phyloP scores from a whole-genome alignment of 2,797 vertebrate species.

The Myripristis jacobus region DNA sequence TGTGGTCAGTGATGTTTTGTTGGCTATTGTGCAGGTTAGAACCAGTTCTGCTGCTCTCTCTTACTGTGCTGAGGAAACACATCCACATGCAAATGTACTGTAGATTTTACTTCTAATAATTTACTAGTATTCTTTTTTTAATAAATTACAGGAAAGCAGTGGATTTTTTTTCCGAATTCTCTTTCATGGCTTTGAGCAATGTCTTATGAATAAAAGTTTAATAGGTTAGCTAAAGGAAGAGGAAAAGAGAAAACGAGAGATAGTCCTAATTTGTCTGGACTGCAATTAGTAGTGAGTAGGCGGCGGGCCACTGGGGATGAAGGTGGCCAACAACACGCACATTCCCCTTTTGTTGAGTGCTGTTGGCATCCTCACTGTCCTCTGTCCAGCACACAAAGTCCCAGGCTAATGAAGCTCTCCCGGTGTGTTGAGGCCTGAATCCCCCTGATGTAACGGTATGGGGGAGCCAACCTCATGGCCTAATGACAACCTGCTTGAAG shows the following conservation, averaged over 20 bases:
- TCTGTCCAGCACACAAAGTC: conserved; percentile 67
- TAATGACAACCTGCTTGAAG: conserved; percentile 84
- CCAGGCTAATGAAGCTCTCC: conserved; percentile 81
- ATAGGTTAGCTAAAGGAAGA: conserved; percentile 79
- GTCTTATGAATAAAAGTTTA: conserved; percentile 85
- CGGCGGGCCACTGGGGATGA: conserved; percentile 50
- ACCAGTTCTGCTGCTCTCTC: conserved; percentile 66
- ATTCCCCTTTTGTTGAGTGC: conserved; percentile 56
- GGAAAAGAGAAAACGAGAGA: conserved; percentile 52
- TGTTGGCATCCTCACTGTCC: conserved; percentile 64
- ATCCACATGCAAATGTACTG: conserved; percentile 75
- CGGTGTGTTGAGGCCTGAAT: conserved; percentile 68
- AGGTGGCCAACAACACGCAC: conserved; percentile 64
- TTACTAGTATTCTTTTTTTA: conserved; percentile 66
- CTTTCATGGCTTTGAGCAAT: conserved; percentile 84
- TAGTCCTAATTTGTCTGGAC: conserved; percentile 77
- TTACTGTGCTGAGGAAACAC: conserved; percentile 70
- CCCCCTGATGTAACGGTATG: conserved; percentile 66
- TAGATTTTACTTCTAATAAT: conserved; percentile 80
- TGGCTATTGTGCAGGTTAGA: conserved; percentile 44
- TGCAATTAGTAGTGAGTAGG: conserved; percentile 77
- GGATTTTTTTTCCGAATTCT: conserved; percentile 80
- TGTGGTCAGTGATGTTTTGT: background rate
- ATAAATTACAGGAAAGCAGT: conserved; percentile 77
- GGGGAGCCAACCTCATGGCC: conserved; percentile 73